Percentiles rank a stretch among this genome's conserved stretches.
phyloP scores from a whole-genome alignment of 2,113 vertebrate genomes.

The Rhynchopsitta pachyrhyncha region DNA sequence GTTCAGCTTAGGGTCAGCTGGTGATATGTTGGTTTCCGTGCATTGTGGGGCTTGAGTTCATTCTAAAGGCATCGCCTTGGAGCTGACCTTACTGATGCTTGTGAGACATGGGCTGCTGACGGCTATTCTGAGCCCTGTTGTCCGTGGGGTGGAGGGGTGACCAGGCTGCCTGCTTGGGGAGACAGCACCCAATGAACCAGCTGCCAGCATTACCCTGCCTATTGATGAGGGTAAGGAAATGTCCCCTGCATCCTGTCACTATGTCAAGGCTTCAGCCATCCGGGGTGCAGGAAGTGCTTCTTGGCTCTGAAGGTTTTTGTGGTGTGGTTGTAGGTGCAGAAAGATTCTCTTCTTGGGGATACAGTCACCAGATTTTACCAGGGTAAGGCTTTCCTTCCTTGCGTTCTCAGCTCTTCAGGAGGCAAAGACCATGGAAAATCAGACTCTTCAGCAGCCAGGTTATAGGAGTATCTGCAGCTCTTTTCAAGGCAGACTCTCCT shows the following conservation, averaged over 20 bases:
- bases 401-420: neutral
- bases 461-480: neutral
- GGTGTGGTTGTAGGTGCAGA: neutral
- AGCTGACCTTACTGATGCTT: neutral
- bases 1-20: neutral
- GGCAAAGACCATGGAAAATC: neutral
- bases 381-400: neutral
- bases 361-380: neutral
- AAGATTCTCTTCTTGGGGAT: neutral
- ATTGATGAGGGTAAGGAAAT: neutral
- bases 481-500: neutral
- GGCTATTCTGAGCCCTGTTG: neutral
- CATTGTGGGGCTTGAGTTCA: rapidly evolving
- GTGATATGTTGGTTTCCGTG: neutral
- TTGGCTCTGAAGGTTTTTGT: neutral
- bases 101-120: neutral
- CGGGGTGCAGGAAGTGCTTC: rapidly evolving
- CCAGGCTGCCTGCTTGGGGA: neutral
- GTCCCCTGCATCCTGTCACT: neutral
- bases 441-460: neutral
- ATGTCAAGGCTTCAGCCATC: neutral
- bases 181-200: neutral
- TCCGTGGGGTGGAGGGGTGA: neutral
- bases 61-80: neutral
- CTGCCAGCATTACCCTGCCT: neutral